Conservation (phyloP, 2,113 vertebrate genomes). For the Chaenocephalus aceratus region DNA sequence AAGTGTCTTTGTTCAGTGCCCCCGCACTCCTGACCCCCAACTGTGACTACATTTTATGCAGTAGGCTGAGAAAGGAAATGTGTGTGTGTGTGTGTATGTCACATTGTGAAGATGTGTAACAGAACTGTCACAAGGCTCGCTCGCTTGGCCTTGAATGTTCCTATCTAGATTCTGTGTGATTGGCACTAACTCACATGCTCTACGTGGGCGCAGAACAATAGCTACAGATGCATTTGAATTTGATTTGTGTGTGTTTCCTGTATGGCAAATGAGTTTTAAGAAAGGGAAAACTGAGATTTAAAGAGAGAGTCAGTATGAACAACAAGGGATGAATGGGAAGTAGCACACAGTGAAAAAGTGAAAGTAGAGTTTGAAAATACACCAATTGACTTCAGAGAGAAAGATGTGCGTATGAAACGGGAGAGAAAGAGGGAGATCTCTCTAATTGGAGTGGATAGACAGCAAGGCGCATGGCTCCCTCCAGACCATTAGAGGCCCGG, state of each 20-base stretch:
- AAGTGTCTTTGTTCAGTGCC: constrained; percentile 60
- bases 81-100: constrained; percentile 39
- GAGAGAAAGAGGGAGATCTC: constrained; percentile 61
- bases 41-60: constrained; percentile 37
- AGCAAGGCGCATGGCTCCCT: constrained; percentile 75
- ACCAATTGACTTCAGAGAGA: constrained; percentile 46
- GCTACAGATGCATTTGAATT: constrained; percentile 48
- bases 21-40: constrained; percentile 44
- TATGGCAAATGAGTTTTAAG: constrained; percentile 55
- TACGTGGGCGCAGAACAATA: constrained; percentile 51
- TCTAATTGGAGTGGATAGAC: constrained; percentile 82
- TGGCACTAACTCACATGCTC: constrained; percentile 62
- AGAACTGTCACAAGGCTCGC: constrained; percentile 68
- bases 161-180: constrained; percentile 40
- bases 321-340: constrained; percentile 13
- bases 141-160: constrained; percentile 62
- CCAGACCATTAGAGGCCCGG: constrained; percentile 78
- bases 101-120: constrained; percentile 62
- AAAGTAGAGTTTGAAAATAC: constrained; percentile 58
- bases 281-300: background rate
- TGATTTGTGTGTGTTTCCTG: constrained; percentile 58
- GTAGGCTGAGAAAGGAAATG: constrained; percentile 36
- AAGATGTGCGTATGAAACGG: constrained; percentile 55
- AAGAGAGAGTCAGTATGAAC: constrained; percentile 6
- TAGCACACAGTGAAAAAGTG: constrained; percentile 23